phyloP scores from a whole-genome alignment of 1,140 invertebrate genomes.

The Polyergus mexicanus region DNA sequence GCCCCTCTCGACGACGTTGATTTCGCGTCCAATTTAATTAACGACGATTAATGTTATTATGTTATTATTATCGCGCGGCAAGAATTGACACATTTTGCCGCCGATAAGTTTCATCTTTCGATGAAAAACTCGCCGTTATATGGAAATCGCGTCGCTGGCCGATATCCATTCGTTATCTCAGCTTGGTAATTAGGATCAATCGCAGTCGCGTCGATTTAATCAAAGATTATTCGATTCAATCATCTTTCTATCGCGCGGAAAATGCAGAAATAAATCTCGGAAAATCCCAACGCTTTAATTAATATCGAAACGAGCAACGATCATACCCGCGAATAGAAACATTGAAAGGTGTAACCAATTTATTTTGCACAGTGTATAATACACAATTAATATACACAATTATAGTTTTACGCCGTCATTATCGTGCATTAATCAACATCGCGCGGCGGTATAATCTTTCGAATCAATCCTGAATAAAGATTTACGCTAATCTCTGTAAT shows the following conservation, averaged over 20 bases:
- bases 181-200: constrained; percentile 61
- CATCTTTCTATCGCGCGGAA: constrained; percentile 29
- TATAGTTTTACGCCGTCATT: constrained; percentile 28
- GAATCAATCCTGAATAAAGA: not conserved
- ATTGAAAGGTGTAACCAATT: constrained; percentile 8
- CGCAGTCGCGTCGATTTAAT: constrained; percentile 55
- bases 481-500: constrained; percentile 1
- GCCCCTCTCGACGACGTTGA: constrained; percentile 16
- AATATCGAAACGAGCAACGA: constrained; percentile 13
- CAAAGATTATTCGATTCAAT: constrained; percentile 55
- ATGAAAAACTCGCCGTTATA: constrained; percentile 52
- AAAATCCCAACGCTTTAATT: not conserved
- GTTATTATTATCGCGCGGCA: constrained; percentile 49
- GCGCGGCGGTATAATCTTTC: not conserved
- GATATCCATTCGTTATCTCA: constrained; percentile 57
- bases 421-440: constrained; percentile 11
- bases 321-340: constrained; percentile 23
- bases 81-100: constrained; percentile 41
- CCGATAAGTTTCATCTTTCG: not conserved
- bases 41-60: constrained; percentile 54
- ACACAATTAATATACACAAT: constrained; percentile 21
- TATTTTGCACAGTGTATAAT: constrained; percentile 17
- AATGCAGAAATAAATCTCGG: constrained; percentile 43
- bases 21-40: constrained; percentile 54
- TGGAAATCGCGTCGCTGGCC: constrained; percentile 37